Percentiles rank a stretch among this genome's conserved stretches.
phyloP scores from a whole-genome alignment of 2,888 invertebrate genomes.

The Idaea straminata region DNA sequence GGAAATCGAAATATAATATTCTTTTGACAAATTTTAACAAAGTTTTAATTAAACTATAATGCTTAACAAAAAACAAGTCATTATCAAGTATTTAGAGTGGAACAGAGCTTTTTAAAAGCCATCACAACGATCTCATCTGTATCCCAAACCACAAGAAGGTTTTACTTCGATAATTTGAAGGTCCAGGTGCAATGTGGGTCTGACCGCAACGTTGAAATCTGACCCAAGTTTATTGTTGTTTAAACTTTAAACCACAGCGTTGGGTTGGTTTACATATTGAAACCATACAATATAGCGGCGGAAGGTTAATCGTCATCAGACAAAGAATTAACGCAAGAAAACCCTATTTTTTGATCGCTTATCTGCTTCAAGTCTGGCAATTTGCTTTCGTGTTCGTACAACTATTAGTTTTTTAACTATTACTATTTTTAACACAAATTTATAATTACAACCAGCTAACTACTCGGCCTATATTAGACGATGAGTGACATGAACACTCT shows the following conservation, averaged over 20 bases:
- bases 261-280: neutral
- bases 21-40: too few relatives aligned
- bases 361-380: too few relatives aligned
- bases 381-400: too few relatives aligned
- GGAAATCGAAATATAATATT: too few relatives aligned
- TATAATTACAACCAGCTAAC: too few relatives aligned
- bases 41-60: too few relatives aligned
- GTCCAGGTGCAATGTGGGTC: neutral
- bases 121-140: neutral
- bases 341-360: neutral
- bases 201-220: neutral
- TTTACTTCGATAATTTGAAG: neutral
- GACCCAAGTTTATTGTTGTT: neutral
- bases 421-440: too few relatives aligned
- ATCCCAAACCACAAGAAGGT: neutral
- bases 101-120: neutral
- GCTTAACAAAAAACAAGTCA: too few relatives aligned
- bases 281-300: neutral
- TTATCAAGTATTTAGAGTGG: too few relatives aligned
- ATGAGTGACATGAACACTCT: too few relatives aligned
- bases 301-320: neutral
- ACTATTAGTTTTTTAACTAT: too few relatives aligned
- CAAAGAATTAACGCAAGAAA: neutral
- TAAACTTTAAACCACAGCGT: neutral
- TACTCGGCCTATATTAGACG: too few relatives aligned